A percentile compares a stretch with the other conserved stretches of the same genome.
These are phyloP conservation scores for Samia ricini DNA, from an alignment of 1,140 invertebrate genomes.

Conservation along the genomic window DNA sequence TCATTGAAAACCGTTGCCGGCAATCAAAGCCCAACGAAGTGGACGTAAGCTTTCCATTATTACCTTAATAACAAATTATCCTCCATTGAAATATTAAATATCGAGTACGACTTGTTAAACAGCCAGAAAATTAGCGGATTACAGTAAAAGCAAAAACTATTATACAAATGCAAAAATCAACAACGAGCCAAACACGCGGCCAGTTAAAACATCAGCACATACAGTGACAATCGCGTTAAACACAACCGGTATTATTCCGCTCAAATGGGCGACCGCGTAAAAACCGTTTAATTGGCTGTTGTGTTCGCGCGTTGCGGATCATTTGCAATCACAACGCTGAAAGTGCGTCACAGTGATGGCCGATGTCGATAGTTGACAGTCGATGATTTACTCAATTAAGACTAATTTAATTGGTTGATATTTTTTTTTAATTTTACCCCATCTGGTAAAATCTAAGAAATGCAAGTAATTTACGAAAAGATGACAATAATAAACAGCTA, in stretches of 20 bases:
- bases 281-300: slow-evolving; percentile 62
- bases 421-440: no score
- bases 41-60: not conserved
- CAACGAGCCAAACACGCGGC: not conserved
- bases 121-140: slow-evolving; percentile 10
- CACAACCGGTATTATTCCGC: slow-evolving; percentile 33
- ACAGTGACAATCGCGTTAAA: slow-evolving; percentile 32
- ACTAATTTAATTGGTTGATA: not conserved
- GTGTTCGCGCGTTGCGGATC: slow-evolving; percentile 45
- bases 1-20: not conserved
- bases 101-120: no score
- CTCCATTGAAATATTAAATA: not conserved
- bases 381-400: not conserved
- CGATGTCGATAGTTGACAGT: slow-evolving; percentile 13
- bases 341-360: slow-evolving; percentile 13
- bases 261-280: slow-evolving; percentile 59
- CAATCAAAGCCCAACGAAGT: not conserved
- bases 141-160: slow-evolving; percentile 19
- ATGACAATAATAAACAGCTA: no score
- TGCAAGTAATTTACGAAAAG: no score
- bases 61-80: not conserved
- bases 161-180: slow-evolving; percentile 13
- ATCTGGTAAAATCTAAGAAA: no score
- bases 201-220: slow-evolving; percentile 10
- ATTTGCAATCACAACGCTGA: slow-evolving; percentile 46